Evolutionary conservation across 1,140 invertebrate genomes (phyloP).

Genomic region (Penaeus chinensis): DNA sequence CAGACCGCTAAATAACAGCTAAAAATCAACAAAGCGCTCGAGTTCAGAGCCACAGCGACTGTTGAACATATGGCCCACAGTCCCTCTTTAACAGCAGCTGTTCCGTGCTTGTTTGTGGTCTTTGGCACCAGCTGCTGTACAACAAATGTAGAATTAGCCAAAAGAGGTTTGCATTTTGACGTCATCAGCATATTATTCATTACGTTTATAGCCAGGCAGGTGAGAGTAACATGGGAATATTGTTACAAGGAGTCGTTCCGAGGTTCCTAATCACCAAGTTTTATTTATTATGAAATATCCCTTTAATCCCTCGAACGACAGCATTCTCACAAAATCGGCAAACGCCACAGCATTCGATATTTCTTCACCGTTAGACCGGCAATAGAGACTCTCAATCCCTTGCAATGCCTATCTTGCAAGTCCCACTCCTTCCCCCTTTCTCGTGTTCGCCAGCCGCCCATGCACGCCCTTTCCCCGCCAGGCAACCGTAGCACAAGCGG

Average conservation of each 20-base stretch:
- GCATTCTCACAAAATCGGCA: too few relatives aligned
- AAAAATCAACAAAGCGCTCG: neutral
- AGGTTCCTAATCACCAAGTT: neutral
- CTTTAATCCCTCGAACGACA: too few relatives aligned
- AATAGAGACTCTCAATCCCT: too few relatives aligned
- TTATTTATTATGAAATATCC: too few relatives aligned
- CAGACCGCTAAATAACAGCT: neutral
- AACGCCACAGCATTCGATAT: too few relatives aligned
- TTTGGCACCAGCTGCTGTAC: slow-evolving; percentile 32
- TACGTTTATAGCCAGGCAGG: slow-evolving; percentile 28
- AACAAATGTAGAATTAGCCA: slow-evolving; percentile 17
- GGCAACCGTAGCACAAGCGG: slow-evolving; percentile 9
- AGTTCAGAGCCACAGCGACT: neutral
- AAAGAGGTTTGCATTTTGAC: slow-evolving; percentile 29
- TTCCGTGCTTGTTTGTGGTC: slow-evolving; percentile 26
- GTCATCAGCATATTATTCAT: slow-evolving; percentile 28
- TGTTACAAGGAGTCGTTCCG: slow-evolving; percentile 6
- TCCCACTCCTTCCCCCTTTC: neutral
- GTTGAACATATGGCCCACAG: slow-evolving; percentile 23
- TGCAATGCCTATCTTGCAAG: neutral
- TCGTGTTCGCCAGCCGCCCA: neutral
- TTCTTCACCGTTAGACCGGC: too few relatives aligned
- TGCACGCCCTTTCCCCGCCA: neutral
- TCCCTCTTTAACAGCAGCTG: slow-evolving; percentile 29
- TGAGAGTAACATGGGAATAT: slow-evolving; percentile 26